Evolutionary conservation across 1,140 invertebrate species (phyloP).

Genomic region (Sinonovacula constricta): DNA sequence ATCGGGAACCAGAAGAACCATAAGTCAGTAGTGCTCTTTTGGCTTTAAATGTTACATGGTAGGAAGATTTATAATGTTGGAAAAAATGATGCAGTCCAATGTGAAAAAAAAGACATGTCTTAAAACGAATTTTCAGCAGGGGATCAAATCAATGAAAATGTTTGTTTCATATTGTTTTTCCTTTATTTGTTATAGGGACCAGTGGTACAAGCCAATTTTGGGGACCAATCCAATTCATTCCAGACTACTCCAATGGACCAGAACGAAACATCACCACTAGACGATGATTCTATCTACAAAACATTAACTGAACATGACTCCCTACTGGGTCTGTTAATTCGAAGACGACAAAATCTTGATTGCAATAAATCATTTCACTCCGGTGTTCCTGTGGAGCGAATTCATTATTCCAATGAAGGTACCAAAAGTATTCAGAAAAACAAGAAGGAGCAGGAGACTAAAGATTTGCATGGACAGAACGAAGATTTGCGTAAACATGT

Average conservation of each 20-base stretch:
- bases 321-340: conserved; percentile 51
- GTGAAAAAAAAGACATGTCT: no score
- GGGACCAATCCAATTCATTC: conserved; percentile 6
- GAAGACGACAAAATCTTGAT: conserved; percentile 33
- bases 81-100: no score
- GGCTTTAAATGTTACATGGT: no score
- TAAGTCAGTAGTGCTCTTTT: no score
- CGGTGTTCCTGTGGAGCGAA: conserved; percentile 27
- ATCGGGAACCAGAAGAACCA: no score
- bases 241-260: not conserved
- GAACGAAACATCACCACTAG: conserved; percentile 5
- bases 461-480: conserved; percentile 58
- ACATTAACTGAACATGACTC: conserved; percentile 63
- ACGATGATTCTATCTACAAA: conserved; percentile 50
- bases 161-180: no score
- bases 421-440: conserved; percentile 26
- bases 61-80: no score
- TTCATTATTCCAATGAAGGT: not conserved
- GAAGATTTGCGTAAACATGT: conserved; percentile 59
- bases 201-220: conserved; percentile 18
- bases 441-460: conserved; percentile 55
- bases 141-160: no score
- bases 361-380: conserved; percentile 22
- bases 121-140: no score
- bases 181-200: conserved; percentile 45